Percentiles rank a stretch among this genome's conserved stretches.
Evolutionary conservation across 2,888 invertebrate genomes (phyloP).

Genomic region (Metellina segmentata): DNA sequence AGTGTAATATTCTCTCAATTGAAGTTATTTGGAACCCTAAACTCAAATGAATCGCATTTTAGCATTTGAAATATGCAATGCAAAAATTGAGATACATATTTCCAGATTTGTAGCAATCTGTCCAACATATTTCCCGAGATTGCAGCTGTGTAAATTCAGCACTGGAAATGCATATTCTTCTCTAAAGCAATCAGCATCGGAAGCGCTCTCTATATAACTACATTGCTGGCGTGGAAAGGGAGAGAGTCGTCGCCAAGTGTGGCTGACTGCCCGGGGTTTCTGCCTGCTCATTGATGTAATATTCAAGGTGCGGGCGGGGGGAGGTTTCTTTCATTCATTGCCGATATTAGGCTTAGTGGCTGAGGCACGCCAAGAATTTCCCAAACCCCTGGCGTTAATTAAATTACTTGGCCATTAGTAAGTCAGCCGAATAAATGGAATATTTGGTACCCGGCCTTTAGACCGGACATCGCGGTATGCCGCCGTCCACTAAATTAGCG

Average conservation of each 20-base stretch:
- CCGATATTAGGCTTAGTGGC: constrained; percentile 76
- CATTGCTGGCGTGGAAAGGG: not conserved
- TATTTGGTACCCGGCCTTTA: constrained; percentile 44
- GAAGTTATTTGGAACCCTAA: no score
- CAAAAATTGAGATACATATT: no score
- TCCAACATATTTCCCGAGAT: no score
- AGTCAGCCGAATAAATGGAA: constrained; percentile 70
- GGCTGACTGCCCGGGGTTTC: not conserved
- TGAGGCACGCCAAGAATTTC: constrained; percentile 76
- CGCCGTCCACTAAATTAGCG: constrained; percentile 74
- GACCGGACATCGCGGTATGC: constrained; percentile 72
- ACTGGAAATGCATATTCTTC: no score
- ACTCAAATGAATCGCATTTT: no score
- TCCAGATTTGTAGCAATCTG: no score
- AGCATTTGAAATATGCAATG: no score
- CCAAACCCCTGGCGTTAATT: constrained; percentile 76
- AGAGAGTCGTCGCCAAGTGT: constrained; percentile 43
- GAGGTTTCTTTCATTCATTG: constrained; percentile 74
- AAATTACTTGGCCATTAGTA: constrained; percentile 77
- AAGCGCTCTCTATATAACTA: no score
- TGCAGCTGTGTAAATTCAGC: no score
- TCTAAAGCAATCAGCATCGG: no score
- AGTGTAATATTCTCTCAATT: no score
- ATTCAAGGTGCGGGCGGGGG: constrained; percentile 53
- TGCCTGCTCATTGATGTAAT: constrained; percentile 73